phyloP scores from a whole-genome alignment of 2,113 vertebrate species.

The Columba livia region DNA sequence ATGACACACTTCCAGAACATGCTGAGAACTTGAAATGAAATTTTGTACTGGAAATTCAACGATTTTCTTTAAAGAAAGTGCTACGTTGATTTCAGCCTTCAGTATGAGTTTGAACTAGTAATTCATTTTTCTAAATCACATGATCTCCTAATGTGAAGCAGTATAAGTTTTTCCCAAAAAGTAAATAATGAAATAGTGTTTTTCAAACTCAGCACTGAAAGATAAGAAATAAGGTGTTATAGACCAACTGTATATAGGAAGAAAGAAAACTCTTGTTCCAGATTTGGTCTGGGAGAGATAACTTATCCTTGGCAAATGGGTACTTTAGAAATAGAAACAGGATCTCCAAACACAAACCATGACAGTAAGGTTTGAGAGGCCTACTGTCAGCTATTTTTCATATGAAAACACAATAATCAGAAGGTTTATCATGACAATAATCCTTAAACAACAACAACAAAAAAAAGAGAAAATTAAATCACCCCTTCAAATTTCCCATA shows the following conservation, averaged over 20 bases:
- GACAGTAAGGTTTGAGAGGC: background rate
- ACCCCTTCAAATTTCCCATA: background rate
- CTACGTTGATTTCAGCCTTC: background rate
- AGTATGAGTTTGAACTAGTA: background rate
- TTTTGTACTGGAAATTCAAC: background rate
- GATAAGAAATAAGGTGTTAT: background rate
- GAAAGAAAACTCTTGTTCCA: background rate
- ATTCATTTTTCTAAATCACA: background rate
- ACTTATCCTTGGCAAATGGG: background rate
- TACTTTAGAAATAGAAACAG: background rate
- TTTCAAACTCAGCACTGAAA: background rate
- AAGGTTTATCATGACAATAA: background rate
- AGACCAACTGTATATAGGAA: background rate
- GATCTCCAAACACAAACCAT: background rate
- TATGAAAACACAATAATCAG: background rate
- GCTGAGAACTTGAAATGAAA: background rate
- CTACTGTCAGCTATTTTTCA: background rate
- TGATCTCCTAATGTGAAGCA: accelerated
- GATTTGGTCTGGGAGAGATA: background rate
- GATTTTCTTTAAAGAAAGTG: background rate
- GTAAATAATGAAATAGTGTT: background rate
- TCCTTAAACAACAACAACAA: background rate
- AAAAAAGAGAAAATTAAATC: background rate
- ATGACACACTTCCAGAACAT: background rate
- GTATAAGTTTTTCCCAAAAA: accelerated